A percentile compares a stretch with the other conserved stretches of the same genome.
phyloP scores from a whole-genome alignment of 2,888 invertebrate species.

The Trichogramma dendrolimi region DNA sequence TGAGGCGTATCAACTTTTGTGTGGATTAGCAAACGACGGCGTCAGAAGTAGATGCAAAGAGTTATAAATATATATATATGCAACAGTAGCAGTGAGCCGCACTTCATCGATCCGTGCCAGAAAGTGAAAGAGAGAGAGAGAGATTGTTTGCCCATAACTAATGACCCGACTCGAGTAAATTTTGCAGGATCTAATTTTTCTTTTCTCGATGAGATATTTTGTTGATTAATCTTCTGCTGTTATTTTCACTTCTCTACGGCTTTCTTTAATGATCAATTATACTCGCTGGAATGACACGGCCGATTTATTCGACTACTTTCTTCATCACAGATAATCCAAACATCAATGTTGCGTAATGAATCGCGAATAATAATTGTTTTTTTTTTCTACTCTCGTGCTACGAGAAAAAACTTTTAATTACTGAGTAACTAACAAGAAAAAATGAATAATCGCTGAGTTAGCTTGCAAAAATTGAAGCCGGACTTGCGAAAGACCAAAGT shows the following conservation, averaged over 20 bases:
- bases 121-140: background rate
- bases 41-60: too few species aligned
- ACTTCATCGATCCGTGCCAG: conserved; percentile 18
- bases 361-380: background rate
- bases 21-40: background rate
- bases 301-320: too few species aligned
- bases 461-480: too few species aligned
- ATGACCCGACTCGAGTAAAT: conserved; percentile 15
- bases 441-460: too few species aligned
- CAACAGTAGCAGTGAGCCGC: background rate
- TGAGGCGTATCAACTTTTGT: background rate
- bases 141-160: conserved; percentile 7
- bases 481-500: too few species aligned
- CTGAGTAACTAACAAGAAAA: conserved; percentile 1
- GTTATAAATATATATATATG: too few species aligned
- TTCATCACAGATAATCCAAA: too few species aligned
- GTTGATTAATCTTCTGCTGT: background rate
- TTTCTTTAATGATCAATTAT: too few species aligned
- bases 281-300: too few species aligned
- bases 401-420: conserved; percentile 2
- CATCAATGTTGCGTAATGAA: too few species aligned
- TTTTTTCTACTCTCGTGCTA: background rate
- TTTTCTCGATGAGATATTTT: background rate
- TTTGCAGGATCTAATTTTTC: background rate
- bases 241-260: too few species aligned